Evolutionary conservation across 1,140 invertebrate species (phyloP), one percentile per base, ranked within the genome.

Genomic region (Drosophila sucinea): DNA sequence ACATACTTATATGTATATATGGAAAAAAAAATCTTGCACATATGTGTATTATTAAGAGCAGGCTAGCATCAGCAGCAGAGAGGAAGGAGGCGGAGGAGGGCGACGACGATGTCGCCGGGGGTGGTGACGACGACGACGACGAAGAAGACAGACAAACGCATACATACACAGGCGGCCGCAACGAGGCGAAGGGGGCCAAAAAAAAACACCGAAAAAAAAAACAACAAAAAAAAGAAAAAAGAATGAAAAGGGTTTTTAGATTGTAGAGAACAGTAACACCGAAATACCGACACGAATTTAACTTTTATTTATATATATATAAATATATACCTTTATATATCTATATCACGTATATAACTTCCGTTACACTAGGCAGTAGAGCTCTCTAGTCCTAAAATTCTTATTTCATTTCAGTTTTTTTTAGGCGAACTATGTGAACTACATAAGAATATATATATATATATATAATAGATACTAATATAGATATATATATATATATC

Each of bases 141-240:
- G 17, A 44, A 51, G 75, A 60, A 58, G 79, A 67, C 73, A 77
- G 73, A 77, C 73, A 77, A 61, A 30, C 75, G 75, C 77, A 78
- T 78, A 78, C 75, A 78, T 78, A 78, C 75, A 75, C 73, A 71
- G 64, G 72, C 62, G 72, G 72, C 62, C 55, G 67, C 67, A 55
- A 66, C 56, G 56, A 41, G 27, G 27, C 38, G 55, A 44, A 17
- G 56, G 54, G 55, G 63, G 35, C 30, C 60, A 47, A 27, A 55
- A 56, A 25, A 70, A 66, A 38, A 47, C 32, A 60, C 25, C 65
- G 6, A 47, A 25, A 51, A 51, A 51, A 51, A 51, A 7, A 23
- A 23, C 7, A 51, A 27, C 0, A 5, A 47, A 25, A 1, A 47
- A 25, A 8, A 27, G 23, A 47, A 25, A 47, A 6, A 1, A 23